Conservation (phyloP, 2,113 vertebrate species). For the Pampusana beccarii region DNA sequence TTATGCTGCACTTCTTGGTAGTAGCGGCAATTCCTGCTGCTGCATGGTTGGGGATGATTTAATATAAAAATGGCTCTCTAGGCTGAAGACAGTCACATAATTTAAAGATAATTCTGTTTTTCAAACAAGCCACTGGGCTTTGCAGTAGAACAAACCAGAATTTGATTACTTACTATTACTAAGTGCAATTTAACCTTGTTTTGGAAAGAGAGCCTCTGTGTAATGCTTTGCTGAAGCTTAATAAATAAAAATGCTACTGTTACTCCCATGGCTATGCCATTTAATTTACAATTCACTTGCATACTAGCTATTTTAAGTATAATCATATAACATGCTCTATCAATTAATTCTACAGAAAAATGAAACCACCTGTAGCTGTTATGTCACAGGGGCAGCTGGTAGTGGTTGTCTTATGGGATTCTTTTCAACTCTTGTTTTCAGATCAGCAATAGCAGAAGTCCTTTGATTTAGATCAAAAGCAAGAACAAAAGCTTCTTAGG, state of each 20-base stretch:
- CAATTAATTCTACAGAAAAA: constrained; percentile 6
- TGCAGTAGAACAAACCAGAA: constrained; percentile 27
- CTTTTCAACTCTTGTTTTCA: neutral
- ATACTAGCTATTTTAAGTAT: neutral
- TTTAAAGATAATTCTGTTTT: constrained; percentile 1
- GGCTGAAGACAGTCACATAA: neutral
- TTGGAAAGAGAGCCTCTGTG: neutral
- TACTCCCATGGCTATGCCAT: neutral
- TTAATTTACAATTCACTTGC: constrained; percentile 10
- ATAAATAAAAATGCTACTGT: constrained; percentile 14
- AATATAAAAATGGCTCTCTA: neutral
- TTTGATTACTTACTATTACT: constrained; percentile 34
- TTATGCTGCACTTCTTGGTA: neutral
- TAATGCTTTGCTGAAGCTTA: constrained; percentile 15
- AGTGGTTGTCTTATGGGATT: neutral
- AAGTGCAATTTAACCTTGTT: constrained; percentile 21
- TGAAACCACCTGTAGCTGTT: neutral
- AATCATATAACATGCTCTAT: neutral
- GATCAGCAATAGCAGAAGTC: neutral
- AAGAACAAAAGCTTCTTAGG: constrained; percentile 5
- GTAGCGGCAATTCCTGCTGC: neutral
- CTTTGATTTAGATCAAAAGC: constrained; percentile 54
- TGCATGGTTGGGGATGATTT: neutral
- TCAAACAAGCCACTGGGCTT: neutral
- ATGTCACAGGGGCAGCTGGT: neutral